Conservation (phyloP, 2,888 invertebrate species). For the Hirudinaria manillensis region DNA sequence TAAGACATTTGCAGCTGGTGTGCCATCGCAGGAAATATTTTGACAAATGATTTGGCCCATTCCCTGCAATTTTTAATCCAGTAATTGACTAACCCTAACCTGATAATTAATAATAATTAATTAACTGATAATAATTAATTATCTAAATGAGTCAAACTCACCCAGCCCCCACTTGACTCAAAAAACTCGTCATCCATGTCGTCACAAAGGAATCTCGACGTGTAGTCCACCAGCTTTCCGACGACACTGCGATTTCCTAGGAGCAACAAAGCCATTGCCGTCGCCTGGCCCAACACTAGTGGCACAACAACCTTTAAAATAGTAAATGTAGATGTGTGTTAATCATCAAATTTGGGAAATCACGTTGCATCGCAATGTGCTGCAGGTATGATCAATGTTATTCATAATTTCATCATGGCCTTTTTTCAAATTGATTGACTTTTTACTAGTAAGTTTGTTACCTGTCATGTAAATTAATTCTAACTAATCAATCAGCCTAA, state of each 20-base stretch:
- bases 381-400: too few species aligned
- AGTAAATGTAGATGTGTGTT: background rate
- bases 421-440: too few species aligned
- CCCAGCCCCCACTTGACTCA: constrained; percentile 20
- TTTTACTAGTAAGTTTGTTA: background rate
- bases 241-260: constrained; percentile 26
- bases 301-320: constrained; percentile 22
- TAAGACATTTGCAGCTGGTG: too few species aligned
- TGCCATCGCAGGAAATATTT: too few species aligned
- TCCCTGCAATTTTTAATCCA: background rate
- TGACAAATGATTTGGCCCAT: background rate
- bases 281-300: constrained; percentile 15
- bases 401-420: too few species aligned
- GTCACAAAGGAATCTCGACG: constrained; percentile 23
- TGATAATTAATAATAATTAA: background rate
- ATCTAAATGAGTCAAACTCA: background rate
- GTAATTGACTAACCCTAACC: background rate
- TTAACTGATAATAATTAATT: background rate
- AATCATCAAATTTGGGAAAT: background rate
- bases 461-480: background rate
- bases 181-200: background rate
- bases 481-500: background rate
- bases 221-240: constrained; percentile 20
- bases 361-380: too few species aligned
- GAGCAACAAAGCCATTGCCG: constrained; percentile 19